Base-by-base conservation (phyloP, 1,140 invertebrate genomes). In the Phymorhynchus buccinoides region DNA sequence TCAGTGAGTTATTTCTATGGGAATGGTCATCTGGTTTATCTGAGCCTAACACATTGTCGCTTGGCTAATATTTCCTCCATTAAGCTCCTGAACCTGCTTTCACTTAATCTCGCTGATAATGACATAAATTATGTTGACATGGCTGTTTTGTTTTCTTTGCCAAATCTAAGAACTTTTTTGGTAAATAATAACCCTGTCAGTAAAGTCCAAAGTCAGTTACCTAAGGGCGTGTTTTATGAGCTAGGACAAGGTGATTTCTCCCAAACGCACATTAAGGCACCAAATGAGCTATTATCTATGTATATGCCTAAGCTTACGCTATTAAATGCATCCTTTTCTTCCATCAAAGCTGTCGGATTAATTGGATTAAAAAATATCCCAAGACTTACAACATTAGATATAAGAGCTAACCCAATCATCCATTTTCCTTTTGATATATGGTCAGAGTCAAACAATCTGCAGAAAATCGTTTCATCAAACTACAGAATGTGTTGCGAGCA, bases 101-200 rank as follows among this genome's bases (percentile, higher is more conserved):
- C 35, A 7, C n/a, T 86, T 14, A 78, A 86, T 71, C n/a, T 86
- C 12, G 77, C 77, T 18, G 4, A 86, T 39, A 86, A 84, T 48
- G 16, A 73, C 37, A 62, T 86, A 41, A 48, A 16, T 1, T 22
- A 16, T 27, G 35, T 86, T 14, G 44, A 22, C 3, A 4, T 62
- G n/a, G 66, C 32, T 30, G 37, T 78, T 27, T 84, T 86, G 16
- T 3, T 18, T 14, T 71, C 37, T 66, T 30, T 84, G n/a, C 16
- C 37, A 12, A 84, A 84, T 52, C 30, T 86, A 27, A 80, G 62
- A 80, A 30, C 42, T 6, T n/a, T 86, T 22, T 37, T 71, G 41
- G 39, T 86, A 39, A 27, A 52, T 1, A 56, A 56, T 2, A 86
- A 86, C 73, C 56, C 42, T 30, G 14, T 71, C 22, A 18, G 22